These are phyloP conservation scores for Xiphophorus maculatus DNA, from an alignment of 2,113 vertebrate genomes.

Conservation along the genomic window DNA sequence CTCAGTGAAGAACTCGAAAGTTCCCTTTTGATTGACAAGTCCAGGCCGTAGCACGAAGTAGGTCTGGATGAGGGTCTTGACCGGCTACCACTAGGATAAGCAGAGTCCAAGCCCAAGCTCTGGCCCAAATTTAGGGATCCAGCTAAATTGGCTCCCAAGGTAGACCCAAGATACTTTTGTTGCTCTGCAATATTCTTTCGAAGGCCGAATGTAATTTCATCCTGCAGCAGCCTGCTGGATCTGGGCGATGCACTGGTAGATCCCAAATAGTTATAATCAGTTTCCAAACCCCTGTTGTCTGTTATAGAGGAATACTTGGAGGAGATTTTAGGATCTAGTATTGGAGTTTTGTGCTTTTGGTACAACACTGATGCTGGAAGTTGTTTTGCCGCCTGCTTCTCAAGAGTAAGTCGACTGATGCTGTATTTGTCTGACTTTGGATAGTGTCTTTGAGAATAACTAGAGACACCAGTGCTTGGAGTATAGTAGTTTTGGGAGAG, in stretches of 20 bases:
- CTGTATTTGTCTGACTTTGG: slow-evolving; percentile 97
- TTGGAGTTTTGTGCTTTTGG: slow-evolving; percentile 93
- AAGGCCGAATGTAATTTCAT: slow-evolving; percentile 96
- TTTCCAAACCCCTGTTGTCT: slow-evolving; percentile 90
- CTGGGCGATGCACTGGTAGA: slow-evolving; percentile 88
- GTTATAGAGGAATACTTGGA: slow-evolving; percentile 95
- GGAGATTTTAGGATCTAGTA: slow-evolving; percentile 89
- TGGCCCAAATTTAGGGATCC: slow-evolving; percentile 86
- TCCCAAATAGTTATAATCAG: slow-evolving; percentile 92
- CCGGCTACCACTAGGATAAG: slow-evolving; percentile 92
- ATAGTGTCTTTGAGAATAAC: slow-evolving; percentile 88
- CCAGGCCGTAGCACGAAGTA: slow-evolving; percentile 94
- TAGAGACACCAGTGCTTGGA: slow-evolving; percentile 78
- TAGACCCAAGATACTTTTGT: slow-evolving; percentile 92
- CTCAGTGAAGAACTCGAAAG: slow-evolving; percentile 94
- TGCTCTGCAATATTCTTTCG: slow-evolving; percentile 98
- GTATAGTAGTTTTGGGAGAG: slow-evolving; percentile 93
- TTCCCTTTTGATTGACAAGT: slow-evolving; percentile 95
- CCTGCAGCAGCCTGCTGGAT: slow-evolving; percentile 91
- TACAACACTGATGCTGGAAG: slow-evolving; percentile 94
- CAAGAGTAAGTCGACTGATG: slow-evolving; percentile 94
- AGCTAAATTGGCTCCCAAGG: slow-evolving; percentile 87
- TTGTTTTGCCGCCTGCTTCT: slow-evolving; percentile 98
- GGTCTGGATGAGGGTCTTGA: slow-evolving; percentile 96
- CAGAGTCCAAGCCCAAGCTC: slow-evolving; percentile 81